Base-by-base conservation (phyloP, 1,140 invertebrate genomes). In the Drosophila busckii region DNA sequence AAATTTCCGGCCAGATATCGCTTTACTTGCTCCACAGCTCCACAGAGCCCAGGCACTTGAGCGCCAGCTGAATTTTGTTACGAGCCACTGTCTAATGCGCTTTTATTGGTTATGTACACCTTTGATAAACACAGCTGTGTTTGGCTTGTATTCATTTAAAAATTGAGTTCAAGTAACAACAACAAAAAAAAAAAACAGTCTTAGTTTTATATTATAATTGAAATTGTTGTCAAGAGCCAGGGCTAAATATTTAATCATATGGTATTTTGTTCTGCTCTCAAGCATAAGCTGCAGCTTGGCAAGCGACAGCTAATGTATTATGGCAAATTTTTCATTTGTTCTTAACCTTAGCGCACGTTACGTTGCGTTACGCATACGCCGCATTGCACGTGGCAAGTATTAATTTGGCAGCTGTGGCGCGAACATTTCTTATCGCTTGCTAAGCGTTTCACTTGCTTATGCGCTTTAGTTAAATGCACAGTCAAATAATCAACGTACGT, bases 1-100 rank as follows among this genome's bases (percentile, higher is more conserved):
- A 60, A 78, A 78, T 78, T 71, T 78, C 73, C 73, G 68, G 32
- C 26, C n/a, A 26, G 38, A 52, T 78, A 71, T 78, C 68, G 53
- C 50, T 25, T 71, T 80, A 64, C 71, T 19, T 29, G 38, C 23
- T 29, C 16, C 48, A 45, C 9, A n/a, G 23, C 20, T 16, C 52
- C 15, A 23, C 32, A 34, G 55, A 23, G 23, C 10, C 20, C 20
- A 38, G 19, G 34, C 25, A n/a, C n/a, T n/a, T n/a, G n/a, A n/a
- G n/a, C n/a, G n/a, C n/a, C n/a, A n/a, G n/a, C n/a, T n/a, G n/a
- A n/a, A n/a, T n/a, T n/a, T n/a, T n/a, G n/a, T n/a, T n/a, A n/a
- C n/a, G n/a, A n/a, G n/a, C n/a, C n/a, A n/a, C n/a, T n/a, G n/a
- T n/a, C n/a, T n/a, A n/a, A n/a, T n/a, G n/a, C n/a, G n/a, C n/a